Conservation (phyloP, 2,888 invertebrate species). For the Coelopa pilipes region DNA sequence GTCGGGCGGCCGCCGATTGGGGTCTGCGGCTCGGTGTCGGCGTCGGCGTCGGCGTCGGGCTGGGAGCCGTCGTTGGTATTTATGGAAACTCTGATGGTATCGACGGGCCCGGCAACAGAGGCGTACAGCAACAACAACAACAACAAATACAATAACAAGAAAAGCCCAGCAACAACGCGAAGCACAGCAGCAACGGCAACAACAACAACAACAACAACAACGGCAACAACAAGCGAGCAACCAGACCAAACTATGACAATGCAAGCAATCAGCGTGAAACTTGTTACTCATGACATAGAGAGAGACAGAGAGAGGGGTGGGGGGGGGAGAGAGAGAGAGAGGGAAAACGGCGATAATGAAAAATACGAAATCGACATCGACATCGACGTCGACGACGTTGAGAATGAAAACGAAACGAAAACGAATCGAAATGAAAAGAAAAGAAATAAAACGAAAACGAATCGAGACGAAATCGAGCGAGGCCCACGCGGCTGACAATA, state of each 20-base stretch:
- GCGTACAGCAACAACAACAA: neutral
- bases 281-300: conserved; percentile 33
- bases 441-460: too few relatives aligned
- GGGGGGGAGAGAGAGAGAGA: too few relatives aligned
- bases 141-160: neutral
- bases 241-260: neutral
- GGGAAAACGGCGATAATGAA: neutral
- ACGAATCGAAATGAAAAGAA: too few relatives aligned
- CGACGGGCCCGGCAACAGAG: neutral
- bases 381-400: too few relatives aligned
- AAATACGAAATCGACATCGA: conserved; percentile 2
- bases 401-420: too few relatives aligned
- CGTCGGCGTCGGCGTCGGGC: neutral
- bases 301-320: too few relatives aligned
- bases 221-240: neutral
- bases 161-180: neutral
- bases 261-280: conserved; percentile 34
- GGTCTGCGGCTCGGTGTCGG: neutral
- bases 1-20: neutral
- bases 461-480: too few relatives aligned
- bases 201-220: neutral
- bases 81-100: neutral
- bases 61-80: neutral
- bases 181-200: neutral
- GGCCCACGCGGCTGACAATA: too few relatives aligned